Percentiles rank a stretch among this genome's conserved stretches.
Evolutionary conservation across 2,113 vertebrate species (phyloP).

Genomic region (Ciconia maguari): DNA sequence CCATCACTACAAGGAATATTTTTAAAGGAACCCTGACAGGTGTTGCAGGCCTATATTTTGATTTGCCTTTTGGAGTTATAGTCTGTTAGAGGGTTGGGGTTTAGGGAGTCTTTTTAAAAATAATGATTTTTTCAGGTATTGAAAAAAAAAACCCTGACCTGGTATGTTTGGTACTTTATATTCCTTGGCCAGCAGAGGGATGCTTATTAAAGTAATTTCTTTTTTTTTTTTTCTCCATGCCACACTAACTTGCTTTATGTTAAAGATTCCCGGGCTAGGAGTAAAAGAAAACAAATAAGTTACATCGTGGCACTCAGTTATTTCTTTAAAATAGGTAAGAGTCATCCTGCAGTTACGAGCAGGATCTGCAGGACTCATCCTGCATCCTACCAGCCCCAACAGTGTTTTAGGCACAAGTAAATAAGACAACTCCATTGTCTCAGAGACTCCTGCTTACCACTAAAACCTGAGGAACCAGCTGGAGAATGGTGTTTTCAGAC

Average conservation of each 20-base stretch:
- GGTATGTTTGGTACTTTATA: neutral
- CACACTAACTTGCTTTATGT: neutral
- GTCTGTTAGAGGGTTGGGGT: neutral
- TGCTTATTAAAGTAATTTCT: neutral
- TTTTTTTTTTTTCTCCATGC: neutral
- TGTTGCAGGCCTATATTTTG: neutral
- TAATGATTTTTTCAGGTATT: neutral
- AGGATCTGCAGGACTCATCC: neutral
- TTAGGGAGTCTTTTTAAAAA: neutral
- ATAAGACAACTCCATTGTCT: neutral
- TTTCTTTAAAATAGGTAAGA: neutral
- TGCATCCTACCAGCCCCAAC: neutral
- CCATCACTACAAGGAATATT: neutral
- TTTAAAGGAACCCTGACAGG: neutral
- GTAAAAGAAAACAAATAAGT: neutral
- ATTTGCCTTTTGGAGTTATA: neutral
- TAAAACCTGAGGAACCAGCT: neutral
- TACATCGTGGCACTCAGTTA: neutral
- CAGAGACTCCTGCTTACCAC: neutral
- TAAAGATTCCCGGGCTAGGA: neutral
- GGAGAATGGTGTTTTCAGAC: neutral
- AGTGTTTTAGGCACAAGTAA: neutral
- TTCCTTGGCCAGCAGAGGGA: neutral
- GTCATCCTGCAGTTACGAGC: neutral
- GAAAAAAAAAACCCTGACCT: neutral